Evolutionary conservation across 2,888 invertebrate genomes (phyloP).

Genomic region (Lamellibrachia columna): DNA sequence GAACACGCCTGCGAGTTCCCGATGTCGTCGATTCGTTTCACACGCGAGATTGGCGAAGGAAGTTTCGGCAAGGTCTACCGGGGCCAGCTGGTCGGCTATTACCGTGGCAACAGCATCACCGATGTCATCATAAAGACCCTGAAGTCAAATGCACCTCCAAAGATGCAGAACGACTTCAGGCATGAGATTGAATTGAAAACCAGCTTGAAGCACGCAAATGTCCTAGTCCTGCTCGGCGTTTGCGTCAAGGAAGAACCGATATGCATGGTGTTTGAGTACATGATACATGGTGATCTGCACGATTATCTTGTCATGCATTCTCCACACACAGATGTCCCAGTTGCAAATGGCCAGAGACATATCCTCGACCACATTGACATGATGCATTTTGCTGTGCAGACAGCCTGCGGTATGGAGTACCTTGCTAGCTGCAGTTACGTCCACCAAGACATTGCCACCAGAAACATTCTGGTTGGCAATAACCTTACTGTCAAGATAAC

Average conservation of each 20-base stretch:
- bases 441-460: slow-evolving; percentile 93
- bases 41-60: slow-evolving; percentile 68
- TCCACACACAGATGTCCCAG: slow-evolving; percentile 73
- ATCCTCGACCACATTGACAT: slow-evolving; percentile 74
- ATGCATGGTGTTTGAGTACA: slow-evolving; percentile 97
- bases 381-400: slow-evolving; percentile 81
- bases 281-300: slow-evolving; percentile 84
- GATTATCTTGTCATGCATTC: slow-evolving; percentile 93
- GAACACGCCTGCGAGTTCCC: slow-evolving; percentile 82
- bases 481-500: slow-evolving; percentile 95
- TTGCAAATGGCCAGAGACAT: slow-evolving; percentile 73
- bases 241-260: slow-evolving; percentile 86
- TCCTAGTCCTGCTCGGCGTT: slow-evolving; percentile 92
- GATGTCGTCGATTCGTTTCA: slow-evolving; percentile 74
- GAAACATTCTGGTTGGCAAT: slow-evolving; percentile 96
- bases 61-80: slow-evolving; percentile 98
- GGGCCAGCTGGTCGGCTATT: slow-evolving; percentile 78
- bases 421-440: slow-evolving; percentile 87
- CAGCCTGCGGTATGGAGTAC: slow-evolving; percentile 69
- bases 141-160: slow-evolving; percentile 90
- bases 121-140: slow-evolving; percentile 95
- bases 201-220: slow-evolving; percentile 92
- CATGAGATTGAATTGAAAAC: slow-evolving; percentile 94
- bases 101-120: slow-evolving; percentile 78
- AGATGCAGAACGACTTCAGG: slow-evolving; percentile 90